A percentile compares a stretch with the other conserved stretches of the same genome.
These are phyloP conservation scores for Engystomops pustulosus DNA, from an alignment of 2,113 vertebrate species.

Conservation along the genomic window DNA sequence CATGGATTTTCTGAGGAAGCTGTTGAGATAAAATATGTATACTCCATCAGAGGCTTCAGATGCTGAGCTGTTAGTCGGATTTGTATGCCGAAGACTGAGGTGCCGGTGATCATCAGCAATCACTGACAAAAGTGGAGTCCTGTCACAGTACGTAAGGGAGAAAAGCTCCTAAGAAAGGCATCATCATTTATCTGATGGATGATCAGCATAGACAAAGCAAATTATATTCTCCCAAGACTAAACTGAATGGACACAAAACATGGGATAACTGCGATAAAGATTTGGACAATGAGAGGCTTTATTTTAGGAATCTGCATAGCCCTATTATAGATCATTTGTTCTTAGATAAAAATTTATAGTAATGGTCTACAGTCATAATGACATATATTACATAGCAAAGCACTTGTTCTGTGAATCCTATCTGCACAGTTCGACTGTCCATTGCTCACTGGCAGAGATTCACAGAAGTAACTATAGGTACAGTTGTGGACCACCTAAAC, in stretches of 20 bases:
- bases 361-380: no score
- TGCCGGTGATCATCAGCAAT: slow-evolving; percentile 45
- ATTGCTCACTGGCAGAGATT: no score
- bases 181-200: slow-evolving; percentile 38
- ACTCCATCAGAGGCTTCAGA: slow-evolving; percentile 38
- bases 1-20: slow-evolving; percentile 24
- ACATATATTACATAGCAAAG: no score
- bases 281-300: neutral
- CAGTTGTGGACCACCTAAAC: no score
- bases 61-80: slow-evolving; percentile 14
- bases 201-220: slow-evolving; percentile 41
- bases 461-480: no score
- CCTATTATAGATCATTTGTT: no score
- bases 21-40: slow-evolving; percentile 54
- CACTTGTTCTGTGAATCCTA: no score
- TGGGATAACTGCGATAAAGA: neutral
- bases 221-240: slow-evolving; percentile 8
- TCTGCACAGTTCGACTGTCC: no score
- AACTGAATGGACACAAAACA: neutral
- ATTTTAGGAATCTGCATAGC: neutral
- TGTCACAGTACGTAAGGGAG: slow-evolving; percentile 29
- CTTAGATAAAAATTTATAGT: no score
- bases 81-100: slow-evolving; percentile 34
- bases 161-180: slow-evolving; percentile 23
- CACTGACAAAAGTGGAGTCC: slow-evolving; percentile 36